Evolutionary conservation across 2,797 vertebrate species (phyloP).

Genomic region (Astyanax mexicanus): DNA sequence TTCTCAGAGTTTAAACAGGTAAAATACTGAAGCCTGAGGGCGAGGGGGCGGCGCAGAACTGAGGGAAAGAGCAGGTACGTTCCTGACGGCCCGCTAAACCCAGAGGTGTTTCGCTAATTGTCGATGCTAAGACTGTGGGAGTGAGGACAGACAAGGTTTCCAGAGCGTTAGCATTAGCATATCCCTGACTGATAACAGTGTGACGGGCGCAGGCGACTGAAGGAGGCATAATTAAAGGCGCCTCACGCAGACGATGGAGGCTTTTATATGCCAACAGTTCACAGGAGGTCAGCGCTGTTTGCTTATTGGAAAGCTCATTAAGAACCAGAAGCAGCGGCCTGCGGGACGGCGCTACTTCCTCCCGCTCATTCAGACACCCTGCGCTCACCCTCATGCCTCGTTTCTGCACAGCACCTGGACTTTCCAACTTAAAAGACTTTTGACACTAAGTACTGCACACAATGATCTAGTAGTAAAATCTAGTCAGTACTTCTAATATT

Average conservation of each 20-base stretch:
- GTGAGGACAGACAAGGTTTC: conserved; percentile 29
- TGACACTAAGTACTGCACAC: too few relatives aligned
- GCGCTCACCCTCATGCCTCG: not conserved
- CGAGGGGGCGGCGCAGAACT: too few relatives aligned
- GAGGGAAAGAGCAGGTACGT: not conserved
- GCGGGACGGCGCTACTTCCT: conserved; percentile 26
- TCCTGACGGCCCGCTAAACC: conserved; percentile 5
- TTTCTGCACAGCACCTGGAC: not conserved
- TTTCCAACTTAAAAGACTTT: not conserved
- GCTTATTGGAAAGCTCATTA: conserved; percentile 65
- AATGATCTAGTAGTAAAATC: too few relatives aligned
- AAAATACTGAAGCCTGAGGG: too few relatives aligned
- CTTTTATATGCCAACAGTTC: conserved; percentile 71
- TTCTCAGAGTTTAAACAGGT: not conserved
- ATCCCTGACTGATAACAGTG: conserved; percentile 27
- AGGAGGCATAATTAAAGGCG: conserved; percentile 65
- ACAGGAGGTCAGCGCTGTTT: conserved; percentile 65
- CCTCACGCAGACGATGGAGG: conserved; percentile 52
- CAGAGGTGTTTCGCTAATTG: conserved; percentile 31
- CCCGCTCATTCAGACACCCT: conserved; percentile 13
- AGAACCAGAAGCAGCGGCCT: conserved; percentile 39
- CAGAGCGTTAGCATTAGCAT: conserved; percentile 34
- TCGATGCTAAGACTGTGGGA: conserved; percentile 26
- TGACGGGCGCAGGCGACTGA: conserved; percentile 16
- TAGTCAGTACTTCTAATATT: too few relatives aligned